A percentile compares a stretch with the other conserved stretches of the same genome.
Conservation (phyloP, 2,888 invertebrate genomes). For the Candidula unifasciata region DNA sequence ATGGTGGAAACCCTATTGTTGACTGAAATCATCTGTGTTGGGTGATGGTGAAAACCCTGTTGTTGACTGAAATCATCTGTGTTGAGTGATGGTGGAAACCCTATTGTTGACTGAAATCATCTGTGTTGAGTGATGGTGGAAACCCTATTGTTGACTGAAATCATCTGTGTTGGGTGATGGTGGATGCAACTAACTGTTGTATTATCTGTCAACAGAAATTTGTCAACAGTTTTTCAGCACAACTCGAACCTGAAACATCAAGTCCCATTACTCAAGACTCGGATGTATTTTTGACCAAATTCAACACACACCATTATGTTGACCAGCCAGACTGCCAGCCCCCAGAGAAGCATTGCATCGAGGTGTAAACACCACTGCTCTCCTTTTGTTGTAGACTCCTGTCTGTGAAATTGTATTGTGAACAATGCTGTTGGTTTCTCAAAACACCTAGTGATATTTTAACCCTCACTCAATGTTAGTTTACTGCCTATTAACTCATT, state of each 20-base stretch:
- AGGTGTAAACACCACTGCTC: background rate
- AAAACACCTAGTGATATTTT: background rate
- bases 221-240: constrained; percentile 85
- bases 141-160: too few species aligned
- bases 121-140: too few species aligned
- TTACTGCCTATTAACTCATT: too few species aligned
- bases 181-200: background rate
- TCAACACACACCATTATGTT: background rate
- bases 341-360: constrained; percentile 27
- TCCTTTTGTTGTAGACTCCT: background rate
- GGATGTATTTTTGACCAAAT: constrained; percentile 36
- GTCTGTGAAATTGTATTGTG: background rate
- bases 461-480: background rate
- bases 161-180: too few species aligned
- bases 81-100: too few species aligned
- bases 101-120: too few species aligned
- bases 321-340: constrained; percentile 41
- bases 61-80: too few species aligned
- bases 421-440: background rate
- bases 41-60: too few species aligned
- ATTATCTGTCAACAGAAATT: constrained; percentile 84
- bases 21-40: too few species aligned
- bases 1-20: too few species aligned
- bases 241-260: constrained; percentile 29
- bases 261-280: constrained; percentile 2